phyloP scores from a whole-genome alignment of 2,113 vertebrate species.

The Mirza zaza region DNA sequence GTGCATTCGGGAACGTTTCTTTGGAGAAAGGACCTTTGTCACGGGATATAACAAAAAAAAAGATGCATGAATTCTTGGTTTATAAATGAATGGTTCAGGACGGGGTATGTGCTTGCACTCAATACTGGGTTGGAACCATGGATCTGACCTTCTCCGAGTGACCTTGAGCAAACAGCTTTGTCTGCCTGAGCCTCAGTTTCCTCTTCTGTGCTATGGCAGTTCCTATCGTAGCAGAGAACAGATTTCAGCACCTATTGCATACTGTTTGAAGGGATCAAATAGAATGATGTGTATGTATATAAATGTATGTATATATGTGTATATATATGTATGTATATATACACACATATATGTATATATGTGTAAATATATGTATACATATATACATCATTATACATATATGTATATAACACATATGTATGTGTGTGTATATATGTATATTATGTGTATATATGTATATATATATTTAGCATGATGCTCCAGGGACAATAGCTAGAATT shows the following conservation, averaged over 20 bases:
- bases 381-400: too few relatives aligned
- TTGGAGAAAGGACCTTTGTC: neutral
- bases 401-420: too few relatives aligned
- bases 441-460: neutral
- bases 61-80: neutral
- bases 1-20: neutral
- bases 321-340: too few relatives aligned
- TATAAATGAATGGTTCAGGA: neutral
- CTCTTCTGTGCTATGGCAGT: neutral
- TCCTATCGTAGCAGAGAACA: too few relatives aligned
- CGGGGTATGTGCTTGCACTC: accelerated
- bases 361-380: too few relatives aligned
- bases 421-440: neutral
- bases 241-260: neutral
- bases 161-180: neutral
- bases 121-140: neutral
- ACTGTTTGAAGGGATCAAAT: neutral
- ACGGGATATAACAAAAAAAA: neutral
- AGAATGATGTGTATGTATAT: neutral
- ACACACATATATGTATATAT: too few relatives aligned
- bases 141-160: neutral
- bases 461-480: neutral
- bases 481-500: neutral
- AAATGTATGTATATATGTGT: too few relatives aligned
- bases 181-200: neutral